Evolutionary conservation across 2,113 vertebrate species (phyloP).

Genomic region (Phalacrocorax carbo): DNA sequence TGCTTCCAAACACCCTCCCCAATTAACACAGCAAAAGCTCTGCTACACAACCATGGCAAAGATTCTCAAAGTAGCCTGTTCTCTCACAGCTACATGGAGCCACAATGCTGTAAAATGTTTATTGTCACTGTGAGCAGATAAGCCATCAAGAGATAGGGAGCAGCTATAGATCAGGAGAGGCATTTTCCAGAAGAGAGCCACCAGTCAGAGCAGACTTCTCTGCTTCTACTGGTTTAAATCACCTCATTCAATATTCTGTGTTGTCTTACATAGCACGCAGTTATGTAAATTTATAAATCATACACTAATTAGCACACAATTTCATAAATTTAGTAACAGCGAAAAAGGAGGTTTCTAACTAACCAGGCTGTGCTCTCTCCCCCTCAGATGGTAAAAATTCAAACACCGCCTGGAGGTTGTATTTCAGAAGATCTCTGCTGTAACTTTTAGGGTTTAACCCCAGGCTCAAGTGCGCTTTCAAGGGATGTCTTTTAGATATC

Average conservation of each 20-base stretch:
- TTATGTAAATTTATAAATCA: constrained; percentile 64
- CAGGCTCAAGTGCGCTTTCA: neutral
- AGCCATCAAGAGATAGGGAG: neutral
- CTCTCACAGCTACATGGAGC: neutral
- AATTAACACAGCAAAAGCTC: neutral
- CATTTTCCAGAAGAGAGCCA: neutral
- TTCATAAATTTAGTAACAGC: constrained; percentile 35
- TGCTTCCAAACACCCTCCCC: neutral
- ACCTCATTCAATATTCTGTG: constrained; percentile 47
- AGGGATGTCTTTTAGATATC: neutral
- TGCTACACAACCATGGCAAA: neutral
- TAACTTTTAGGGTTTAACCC: neutral
- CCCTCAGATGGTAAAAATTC: neutral
- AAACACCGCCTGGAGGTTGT: neutral
- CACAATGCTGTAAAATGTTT: neutral
- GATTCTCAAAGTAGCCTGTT: neutral
- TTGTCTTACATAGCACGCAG: constrained; percentile 36
- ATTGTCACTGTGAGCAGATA: neutral
- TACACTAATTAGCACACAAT: constrained; percentile 58
- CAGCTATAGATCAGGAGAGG: accelerated
- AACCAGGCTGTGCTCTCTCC: neutral
- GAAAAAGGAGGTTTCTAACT: constrained; percentile 41
- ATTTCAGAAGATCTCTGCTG: neutral
- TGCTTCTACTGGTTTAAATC: constrained; percentile 13
- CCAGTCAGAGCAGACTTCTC: neutral